Evolutionary conservation across 1,140 invertebrate species (phyloP), one percentile per base, ranked within the genome.

Genomic region (Trypoxylus dichotomus): DNA sequence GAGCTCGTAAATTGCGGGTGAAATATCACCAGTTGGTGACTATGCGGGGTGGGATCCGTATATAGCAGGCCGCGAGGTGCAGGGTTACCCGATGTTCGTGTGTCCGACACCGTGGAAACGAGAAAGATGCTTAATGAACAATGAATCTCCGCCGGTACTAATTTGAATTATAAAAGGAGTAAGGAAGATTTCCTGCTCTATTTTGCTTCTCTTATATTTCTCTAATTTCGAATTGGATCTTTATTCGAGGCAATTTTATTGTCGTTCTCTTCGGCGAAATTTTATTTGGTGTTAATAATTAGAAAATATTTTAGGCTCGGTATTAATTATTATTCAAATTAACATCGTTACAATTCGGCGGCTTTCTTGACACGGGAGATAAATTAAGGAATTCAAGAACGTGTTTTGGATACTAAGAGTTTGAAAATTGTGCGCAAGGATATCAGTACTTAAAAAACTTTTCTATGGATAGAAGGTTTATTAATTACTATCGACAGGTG

Each of bases 1-100:
- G 82, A 83, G 85, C 82, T 84, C 86, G 85, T 87, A 87, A 87
- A 87, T 87, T 85, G 79, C 79, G 73, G 82, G 86, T 87, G 86
- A 87, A 83, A 84, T 86, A 87, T 86, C 83, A 83, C 83, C 83
- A 83, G 82, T 85, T 82, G 83, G 83, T 82, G 82, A 82, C 82
- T 82, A 78, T 82, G 83, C 79, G 78, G 75, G 73, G 79, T 79
- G 76, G 79, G 1, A 21, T 73, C 8, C 15, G 71, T 32, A 63
- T 47, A 19, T 19, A 21, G 21, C 8, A 19, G 27, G 29, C 15
- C 71, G 71, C 71, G 71, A 73, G 71, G 71, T 11, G 71, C 29
- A 25, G 29, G 71, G 71, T 73, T 73, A 42, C 37, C 37, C 71
- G 71, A 32, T 73, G 29, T 73, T 73, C 71, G 71, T 73, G 25